Conservation (phyloP, 2,888 invertebrate genomes). For the Barypeithes pellucidus region DNA sequence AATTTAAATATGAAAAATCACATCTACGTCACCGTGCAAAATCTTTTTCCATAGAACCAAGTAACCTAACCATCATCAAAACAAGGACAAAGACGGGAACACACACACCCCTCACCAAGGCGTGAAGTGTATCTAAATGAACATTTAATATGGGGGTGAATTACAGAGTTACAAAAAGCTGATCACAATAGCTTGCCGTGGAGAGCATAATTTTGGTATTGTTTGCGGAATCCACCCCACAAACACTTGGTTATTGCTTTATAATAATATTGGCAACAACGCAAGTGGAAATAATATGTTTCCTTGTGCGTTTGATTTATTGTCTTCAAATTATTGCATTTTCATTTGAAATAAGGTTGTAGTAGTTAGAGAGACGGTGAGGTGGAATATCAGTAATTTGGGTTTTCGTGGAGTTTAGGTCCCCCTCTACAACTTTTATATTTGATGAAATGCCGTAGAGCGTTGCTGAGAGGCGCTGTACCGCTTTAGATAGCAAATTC, state of each 20-base stretch:
- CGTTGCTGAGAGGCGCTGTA: too few relatives aligned
- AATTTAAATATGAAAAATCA: slow-evolving; percentile 1
- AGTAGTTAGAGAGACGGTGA: too few relatives aligned
- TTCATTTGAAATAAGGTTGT: background rate
- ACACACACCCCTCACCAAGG: slow-evolving; percentile 52
- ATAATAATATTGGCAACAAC: slow-evolving; percentile 40
- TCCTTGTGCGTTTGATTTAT: slow-evolving; percentile 26
- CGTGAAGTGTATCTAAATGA: slow-evolving; percentile 67
- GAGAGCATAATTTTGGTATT: slow-evolving; percentile 47
- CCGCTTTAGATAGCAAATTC: too few relatives aligned
- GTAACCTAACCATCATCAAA: background rate
- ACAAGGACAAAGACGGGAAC: slow-evolving; percentile 1
- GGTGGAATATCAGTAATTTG: too few relatives aligned
- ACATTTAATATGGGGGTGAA: slow-evolving; percentile 68
- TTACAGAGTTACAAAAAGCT: slow-evolving; percentile 57
- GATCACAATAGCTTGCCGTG: slow-evolving; percentile 30
- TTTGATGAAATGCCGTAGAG: too few relatives aligned
- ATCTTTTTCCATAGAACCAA: slow-evolving; percentile 14
- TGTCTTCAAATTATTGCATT: background rate
- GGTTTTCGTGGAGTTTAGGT: too few relatives aligned
- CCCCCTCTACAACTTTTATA: too few relatives aligned
- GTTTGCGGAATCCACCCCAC: slow-evolving; percentile 45
- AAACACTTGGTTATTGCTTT: slow-evolving; percentile 52
- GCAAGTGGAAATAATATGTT: slow-evolving; percentile 41
- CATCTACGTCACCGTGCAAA: slow-evolving; percentile 14